These are phyloP conservation scores for Pelodiscus sinensis DNA, from an alignment of 2,113 vertebrate species.

Conservation along the genomic window DNA sequence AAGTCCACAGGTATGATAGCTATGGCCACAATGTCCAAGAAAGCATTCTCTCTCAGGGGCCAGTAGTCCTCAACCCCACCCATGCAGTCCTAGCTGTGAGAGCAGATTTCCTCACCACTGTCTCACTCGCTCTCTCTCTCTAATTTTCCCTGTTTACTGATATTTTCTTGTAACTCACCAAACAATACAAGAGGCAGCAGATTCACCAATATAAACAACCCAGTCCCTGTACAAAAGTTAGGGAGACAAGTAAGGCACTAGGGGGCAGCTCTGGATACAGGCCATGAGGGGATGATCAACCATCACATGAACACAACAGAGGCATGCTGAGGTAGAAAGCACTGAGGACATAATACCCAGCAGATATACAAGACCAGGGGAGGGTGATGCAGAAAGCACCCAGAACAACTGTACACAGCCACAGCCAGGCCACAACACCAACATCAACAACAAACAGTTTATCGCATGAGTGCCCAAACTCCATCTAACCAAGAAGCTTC, in stretches of 20 bases:
- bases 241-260: background rate
- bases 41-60: background rate
- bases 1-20: background rate
- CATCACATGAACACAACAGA: constrained; percentile 33
- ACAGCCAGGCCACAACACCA: constrained; percentile 69
- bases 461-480: constrained; percentile 69
- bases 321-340: constrained; percentile 50
- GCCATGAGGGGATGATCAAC: background rate
- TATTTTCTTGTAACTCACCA: background rate
- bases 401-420: constrained; percentile 50
- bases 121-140: background rate
- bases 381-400: constrained; percentile 58
- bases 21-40: background rate
- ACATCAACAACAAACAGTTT: constrained; percentile 47
- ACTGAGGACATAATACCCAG: background rate
- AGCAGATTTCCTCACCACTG: background rate
- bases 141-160: background rate
- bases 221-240: constrained; percentile 38
- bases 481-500: constrained; percentile 51
- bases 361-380: constrained; percentile 45
- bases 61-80: background rate
- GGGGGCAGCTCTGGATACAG: constrained; percentile 19
- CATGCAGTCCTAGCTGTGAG: background rate
- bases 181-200: constrained; percentile 35
- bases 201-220: constrained; percentile 27